Base-by-base conservation (phyloP, 1,140 invertebrate genomes). In the Tetranychus cinnabarinus region DNA sequence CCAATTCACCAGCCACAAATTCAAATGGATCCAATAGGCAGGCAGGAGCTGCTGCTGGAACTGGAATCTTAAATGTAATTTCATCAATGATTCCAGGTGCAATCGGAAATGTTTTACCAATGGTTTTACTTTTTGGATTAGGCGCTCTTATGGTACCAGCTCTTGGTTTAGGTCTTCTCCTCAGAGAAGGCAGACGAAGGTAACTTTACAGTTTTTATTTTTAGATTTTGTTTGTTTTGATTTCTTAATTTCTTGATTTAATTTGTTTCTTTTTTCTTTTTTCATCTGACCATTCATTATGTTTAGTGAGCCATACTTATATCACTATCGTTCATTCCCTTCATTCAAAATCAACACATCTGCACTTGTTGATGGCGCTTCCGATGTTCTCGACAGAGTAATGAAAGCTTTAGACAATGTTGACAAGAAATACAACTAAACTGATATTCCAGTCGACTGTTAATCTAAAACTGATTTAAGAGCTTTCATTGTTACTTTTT, bases 341-440 rank as follows among this genome's bases (percentile, higher is more conserved):
- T 55, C 62, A 4, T 63, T 63, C 33, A 63, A 60, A 6, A 62
- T 59, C 45, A 63, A 64, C 37, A 59, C 61, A 13, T 47, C 66
- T 1, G 64, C 64, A 1, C 58, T 67, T 56, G 45, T 67, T 8
- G 66, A 67, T 31, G 64, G 63, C 1, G 60, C 65, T 13, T 57
- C 60, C 2, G 66, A 67, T 62, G 64, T 67, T 31, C 54, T 67
- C 35, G 64, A 66, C 7, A 61, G 65, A 15, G 63, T 67, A 35
- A 61, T 64, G 55, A 64, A 63, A 58, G 66, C 66, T 4, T 54
- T 67, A 8, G 66, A 67, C 56, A 58, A 62, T 37, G 65, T 67
- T 10, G 66, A 67, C 23, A 65, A 67, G 58, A 66, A 67, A 57
- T 67, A 67, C 52, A 58, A 64, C 36, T 63, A 63, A 62, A 42